Evolutionary conservation across 2,113 vertebrate species (phyloP).

Genomic region (Perca schrenkii): DNA sequence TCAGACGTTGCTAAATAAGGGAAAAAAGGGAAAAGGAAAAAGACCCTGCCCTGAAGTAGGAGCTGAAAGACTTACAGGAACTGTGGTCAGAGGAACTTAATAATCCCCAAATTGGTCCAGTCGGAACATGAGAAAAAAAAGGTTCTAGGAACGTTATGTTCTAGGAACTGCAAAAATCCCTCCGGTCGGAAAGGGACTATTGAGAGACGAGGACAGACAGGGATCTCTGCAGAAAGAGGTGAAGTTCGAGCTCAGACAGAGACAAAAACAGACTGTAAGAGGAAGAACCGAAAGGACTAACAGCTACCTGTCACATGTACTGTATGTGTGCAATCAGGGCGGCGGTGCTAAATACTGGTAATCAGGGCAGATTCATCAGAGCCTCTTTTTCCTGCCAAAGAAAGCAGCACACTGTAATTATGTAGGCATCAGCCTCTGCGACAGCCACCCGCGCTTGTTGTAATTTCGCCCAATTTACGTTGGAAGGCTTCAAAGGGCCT

Average conservation of each 20-base stretch:
- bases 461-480: constrained; percentile 86
- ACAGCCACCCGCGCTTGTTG: constrained; percentile 78
- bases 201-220: constrained; percentile 18
- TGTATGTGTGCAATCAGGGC: constrained; percentile 72
- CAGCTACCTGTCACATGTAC: constrained; percentile 78
- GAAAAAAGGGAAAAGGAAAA: no score
- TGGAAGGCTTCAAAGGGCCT: constrained; percentile 77
- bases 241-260: constrained; percentile 16
- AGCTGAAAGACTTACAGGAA: no score
- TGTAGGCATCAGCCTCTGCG: constrained; percentile 76
- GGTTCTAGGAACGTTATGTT: no score
- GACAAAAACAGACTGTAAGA: constrained; percentile 25
- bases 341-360: constrained; percentile 81
- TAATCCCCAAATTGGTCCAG: no score
- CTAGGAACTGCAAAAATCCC: no score
- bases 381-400: constrained; percentile 69
- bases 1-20: no score
- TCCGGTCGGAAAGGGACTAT: no score
- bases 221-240: constrained; percentile 20
- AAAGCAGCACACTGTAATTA: constrained; percentile 83
- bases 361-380: constrained; percentile 84
- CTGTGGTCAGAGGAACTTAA: no score
- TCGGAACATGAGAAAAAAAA: no score
- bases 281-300: constrained; percentile 42
- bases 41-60: no score